A percentile compares a stretch with the other conserved stretches of the same genome.
These are phyloP conservation scores for Poeciliopsis paucimaculata DNA, from an alignment of 2,797 vertebrate genomes.

Conservation along the genomic window DNA sequence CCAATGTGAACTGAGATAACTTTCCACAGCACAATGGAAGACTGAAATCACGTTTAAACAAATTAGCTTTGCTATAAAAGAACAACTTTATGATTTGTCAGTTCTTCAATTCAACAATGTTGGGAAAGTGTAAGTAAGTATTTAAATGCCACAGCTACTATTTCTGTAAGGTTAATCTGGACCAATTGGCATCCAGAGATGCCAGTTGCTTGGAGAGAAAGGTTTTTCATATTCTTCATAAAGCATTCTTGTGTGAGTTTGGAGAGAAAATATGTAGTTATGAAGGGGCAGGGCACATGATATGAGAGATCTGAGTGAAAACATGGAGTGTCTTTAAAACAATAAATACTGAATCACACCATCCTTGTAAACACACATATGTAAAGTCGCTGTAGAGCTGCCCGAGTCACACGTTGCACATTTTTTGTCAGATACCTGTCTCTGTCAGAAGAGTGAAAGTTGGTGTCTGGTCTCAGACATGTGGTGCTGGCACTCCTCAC, in stretches of 20 bases:
- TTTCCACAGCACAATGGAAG: background rate
- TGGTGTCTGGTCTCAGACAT: constrained; percentile 96
- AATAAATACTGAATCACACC: constrained; percentile 14
- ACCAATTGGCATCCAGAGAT: background rate
- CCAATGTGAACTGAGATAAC: background rate
- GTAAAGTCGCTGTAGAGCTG: background rate
- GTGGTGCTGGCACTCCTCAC: constrained; percentile 99
- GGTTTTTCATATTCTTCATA: background rate
- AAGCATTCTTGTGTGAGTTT: background rate
- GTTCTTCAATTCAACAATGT: background rate
- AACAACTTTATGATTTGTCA: background rate
- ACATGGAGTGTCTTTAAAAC: constrained; percentile 28
- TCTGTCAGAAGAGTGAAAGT: constrained; percentile 95
- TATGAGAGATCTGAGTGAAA: constrained; percentile 24
- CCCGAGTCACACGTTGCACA: background rate
- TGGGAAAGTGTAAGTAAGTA: background rate
- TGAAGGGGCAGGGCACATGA: constrained; percentile 24
- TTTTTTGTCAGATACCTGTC: constrained; percentile 87
- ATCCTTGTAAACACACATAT: constrained; percentile 3
- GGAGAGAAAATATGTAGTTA: background rate
- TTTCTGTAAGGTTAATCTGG: background rate
- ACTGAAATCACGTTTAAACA: background rate
- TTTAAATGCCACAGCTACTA: background rate
- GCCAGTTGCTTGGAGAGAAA: background rate
- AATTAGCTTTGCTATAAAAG: background rate